A percentile compares a stretch with the other conserved stretches of the same genome.
phyloP scores from a whole-genome alignment of 53 echinoderm and acorn worm genomes.

The Zoroaster sp. region DNA sequence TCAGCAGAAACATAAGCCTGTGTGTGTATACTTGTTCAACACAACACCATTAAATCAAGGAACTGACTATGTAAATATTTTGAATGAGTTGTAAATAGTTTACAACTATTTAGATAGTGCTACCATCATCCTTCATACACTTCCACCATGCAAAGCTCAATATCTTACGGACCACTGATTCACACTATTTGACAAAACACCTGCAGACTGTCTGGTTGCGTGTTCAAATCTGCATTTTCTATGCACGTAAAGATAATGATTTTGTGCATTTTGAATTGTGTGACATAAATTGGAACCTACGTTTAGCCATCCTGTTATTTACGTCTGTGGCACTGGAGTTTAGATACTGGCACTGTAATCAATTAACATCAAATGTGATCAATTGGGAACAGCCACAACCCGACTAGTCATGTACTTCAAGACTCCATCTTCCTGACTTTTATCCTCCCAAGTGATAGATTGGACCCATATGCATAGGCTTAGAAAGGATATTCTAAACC shows the following conservation, averaged over 20 bases:
- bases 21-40: too few species aligned
- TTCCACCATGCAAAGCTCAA: too few species aligned
- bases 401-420: neutral
- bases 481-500: neutral
- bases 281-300: neutral
- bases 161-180: too few species aligned
- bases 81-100: too few species aligned
- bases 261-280: neutral
- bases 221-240: neutral
- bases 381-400: neutral
- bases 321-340: neutral
- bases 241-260: neutral
- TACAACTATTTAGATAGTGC: too few species aligned
- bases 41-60: too few species aligned
- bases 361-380: neutral
- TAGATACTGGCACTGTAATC: neutral
- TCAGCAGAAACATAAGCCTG: too few species aligned
- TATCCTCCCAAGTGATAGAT: neutral
- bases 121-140: too few species aligned
- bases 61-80: too few species aligned
- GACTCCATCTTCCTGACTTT: neutral
- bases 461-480: neutral
- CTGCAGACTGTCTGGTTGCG: too few species aligned
- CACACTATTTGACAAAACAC: too few species aligned
- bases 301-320: neutral